These are phyloP conservation scores for Gymnodraco acuticeps DNA, from an alignment of 2,797 vertebrate species.

Conservation along the genomic window DNA sequence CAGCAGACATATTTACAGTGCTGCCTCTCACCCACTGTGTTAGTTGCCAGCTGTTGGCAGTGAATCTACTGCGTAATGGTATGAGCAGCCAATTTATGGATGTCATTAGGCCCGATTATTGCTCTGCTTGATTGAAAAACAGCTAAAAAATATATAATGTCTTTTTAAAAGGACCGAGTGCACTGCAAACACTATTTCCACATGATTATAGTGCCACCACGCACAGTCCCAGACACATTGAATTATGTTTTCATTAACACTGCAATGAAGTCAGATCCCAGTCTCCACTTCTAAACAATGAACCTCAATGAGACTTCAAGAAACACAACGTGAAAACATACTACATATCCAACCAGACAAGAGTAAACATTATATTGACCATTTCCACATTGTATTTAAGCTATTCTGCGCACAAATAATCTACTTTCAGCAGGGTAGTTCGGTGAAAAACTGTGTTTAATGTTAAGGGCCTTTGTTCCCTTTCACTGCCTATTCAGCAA, in stretches of 20 bases:
- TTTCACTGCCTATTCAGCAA: background rate
- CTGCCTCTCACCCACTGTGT: conserved; percentile 25
- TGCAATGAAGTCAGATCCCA: background rate
- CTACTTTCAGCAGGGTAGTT: background rate
- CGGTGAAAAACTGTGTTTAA: background rate
- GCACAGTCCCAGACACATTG: conserved; percentile 8
- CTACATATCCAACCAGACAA: background rate
- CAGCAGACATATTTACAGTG: conserved; percentile 25
- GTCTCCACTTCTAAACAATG: background rate
- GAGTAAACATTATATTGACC: background rate
- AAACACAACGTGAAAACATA: conserved; percentile 1
- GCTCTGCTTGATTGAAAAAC: conserved; percentile 17
- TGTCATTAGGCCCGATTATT: conserved; percentile 33
- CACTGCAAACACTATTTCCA: conserved; percentile 9
- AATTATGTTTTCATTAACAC: conserved; percentile 31
- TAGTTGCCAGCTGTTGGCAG: conserved; percentile 42
- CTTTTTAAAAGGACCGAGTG: conserved; percentile 24
- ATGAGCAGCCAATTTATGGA: conserved; percentile 27
- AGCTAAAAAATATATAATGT: conserved; percentile 11
- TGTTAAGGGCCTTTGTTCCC: background rate
- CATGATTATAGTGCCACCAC: background rate
- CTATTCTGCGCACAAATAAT: background rate
- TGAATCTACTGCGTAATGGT: conserved; percentile 24
- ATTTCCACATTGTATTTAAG: background rate
- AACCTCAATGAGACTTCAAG: conserved; percentile 10